These are phyloP conservation scores for Amphibalanus amphitrite DNA, from an alignment of 1,140 invertebrate species.

Conservation along the genomic window DNA sequence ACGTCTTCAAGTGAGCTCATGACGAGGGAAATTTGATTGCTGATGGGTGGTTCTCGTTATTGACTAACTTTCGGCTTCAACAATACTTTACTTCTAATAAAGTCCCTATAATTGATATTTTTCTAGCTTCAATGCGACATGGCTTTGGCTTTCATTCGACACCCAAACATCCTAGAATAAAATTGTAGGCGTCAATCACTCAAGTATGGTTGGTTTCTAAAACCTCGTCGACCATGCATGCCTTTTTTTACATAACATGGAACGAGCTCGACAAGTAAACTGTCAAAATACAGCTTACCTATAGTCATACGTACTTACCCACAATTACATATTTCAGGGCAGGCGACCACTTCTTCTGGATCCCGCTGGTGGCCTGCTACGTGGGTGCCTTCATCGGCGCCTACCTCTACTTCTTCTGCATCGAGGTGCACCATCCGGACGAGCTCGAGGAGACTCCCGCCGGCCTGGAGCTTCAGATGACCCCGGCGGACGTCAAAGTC, in stretches of 20 bases:
- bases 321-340: not conserved
- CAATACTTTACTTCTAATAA: not conserved
- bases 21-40: not conserved
- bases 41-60: not conserved
- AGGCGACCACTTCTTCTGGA: constrained; percentile 24
- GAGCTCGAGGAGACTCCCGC: not conserved
- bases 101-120: not conserved
- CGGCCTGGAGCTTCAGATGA: too few relatives aligned
- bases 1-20: constrained; percentile 27
- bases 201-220: too few relatives aligned
- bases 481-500: too few relatives aligned
- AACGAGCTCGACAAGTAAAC: too few relatives aligned
- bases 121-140: too few relatives aligned
- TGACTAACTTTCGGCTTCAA: not conserved
- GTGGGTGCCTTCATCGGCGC: constrained; percentile 35
- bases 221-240: too few relatives aligned
- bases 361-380: constrained; percentile 36
- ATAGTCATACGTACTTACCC: not conserved
- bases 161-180: not conserved
- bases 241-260: too few relatives aligned
- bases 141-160: not conserved
- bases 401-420: constrained; percentile 29
- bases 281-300: too few relatives aligned
- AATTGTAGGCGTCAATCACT: too few relatives aligned
- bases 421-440: constrained; percentile 26